phyloP scores from a whole-genome alignment of 2,797 vertebrate species.

The Argya squamiceps region DNA sequence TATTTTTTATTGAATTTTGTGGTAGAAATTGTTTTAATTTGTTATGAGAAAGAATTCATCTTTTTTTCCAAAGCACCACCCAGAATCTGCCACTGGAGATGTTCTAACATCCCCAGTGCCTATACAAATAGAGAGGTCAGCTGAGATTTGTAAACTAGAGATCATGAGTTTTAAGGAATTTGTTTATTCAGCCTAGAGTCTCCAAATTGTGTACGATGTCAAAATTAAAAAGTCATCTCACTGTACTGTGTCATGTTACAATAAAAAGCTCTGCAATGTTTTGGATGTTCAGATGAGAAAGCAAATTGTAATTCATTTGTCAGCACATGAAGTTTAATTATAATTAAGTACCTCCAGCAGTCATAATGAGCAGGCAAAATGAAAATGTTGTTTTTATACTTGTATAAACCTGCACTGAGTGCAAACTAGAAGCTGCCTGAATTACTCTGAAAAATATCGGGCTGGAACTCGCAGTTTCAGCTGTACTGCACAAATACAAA shows the following conservation, averaged over 20 bases:
- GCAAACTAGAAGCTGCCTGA: slow-evolving; percentile 17
- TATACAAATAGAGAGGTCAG: slow-evolving; percentile 71
- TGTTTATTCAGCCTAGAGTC: slow-evolving; percentile 76
- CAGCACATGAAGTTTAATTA: slow-evolving; percentile 58
- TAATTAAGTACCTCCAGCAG: slow-evolving; percentile 45
- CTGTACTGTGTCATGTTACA: slow-evolving; percentile 58
- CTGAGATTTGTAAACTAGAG: slow-evolving; percentile 75
- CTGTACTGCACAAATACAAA: not conserved
- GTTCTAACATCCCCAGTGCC: slow-evolving; percentile 54
- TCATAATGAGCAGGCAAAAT: slow-evolving; percentile 20
- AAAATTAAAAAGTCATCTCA: slow-evolving; percentile 73
- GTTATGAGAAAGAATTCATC: slow-evolving; percentile 60
- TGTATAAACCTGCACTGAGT: slow-evolving; percentile 27
- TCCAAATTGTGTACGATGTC: slow-evolving; percentile 67
- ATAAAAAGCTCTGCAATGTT: slow-evolving; percentile 25
- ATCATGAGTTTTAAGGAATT: slow-evolving; percentile 72
- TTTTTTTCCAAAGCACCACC: slow-evolving; percentile 69
- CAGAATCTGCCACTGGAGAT: slow-evolving; percentile 67
- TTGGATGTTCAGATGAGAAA: slow-evolving; percentile 40
- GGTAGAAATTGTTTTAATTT: slow-evolving; percentile 66
- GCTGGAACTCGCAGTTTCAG: not conserved
- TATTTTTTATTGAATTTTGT: slow-evolving; percentile 60
- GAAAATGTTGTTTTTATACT: not conserved
- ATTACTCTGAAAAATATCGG: not conserved
- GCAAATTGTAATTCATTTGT: slow-evolving; percentile 58